Evolutionary conservation across 2,113 vertebrate species (phyloP).

Genomic region (Zapus hudsonius): DNA sequence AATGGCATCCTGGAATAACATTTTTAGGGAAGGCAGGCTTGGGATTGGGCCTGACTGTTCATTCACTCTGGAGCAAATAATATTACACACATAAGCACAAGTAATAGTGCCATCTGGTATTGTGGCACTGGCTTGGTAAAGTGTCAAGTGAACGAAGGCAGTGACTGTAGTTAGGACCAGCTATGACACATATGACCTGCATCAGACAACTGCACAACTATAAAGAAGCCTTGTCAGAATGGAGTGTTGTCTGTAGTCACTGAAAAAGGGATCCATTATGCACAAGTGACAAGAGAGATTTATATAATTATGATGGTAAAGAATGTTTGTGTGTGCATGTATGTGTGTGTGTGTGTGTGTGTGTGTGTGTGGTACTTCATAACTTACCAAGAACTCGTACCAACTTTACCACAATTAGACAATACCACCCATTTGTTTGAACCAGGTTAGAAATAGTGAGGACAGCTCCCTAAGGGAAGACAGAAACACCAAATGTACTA

Average conservation of each 20-base stretch:
- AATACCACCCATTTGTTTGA: too few relatives aligned
- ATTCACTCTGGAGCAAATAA: slow-evolving; percentile 4
- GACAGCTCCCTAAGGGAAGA: background rate
- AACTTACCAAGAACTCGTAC: too few relatives aligned
- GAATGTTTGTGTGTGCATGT: too few relatives aligned
- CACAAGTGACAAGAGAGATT: background rate
- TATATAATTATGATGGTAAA: background rate
- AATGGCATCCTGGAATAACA: slow-evolving; percentile 34
- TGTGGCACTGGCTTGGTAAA: slow-evolving; percentile 34
- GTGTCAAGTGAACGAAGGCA: slow-evolving; percentile 22
- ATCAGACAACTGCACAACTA: background rate
- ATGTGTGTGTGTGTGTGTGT: too few relatives aligned
- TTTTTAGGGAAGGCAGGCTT: background rate
- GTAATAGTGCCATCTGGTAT: background rate
- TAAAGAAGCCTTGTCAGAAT: background rate
- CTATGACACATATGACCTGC: background rate
- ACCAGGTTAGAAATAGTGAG: background rate
- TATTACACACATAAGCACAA: background rate
- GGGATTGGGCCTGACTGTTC: background rate
- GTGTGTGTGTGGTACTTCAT: too few relatives aligned
- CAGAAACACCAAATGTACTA: background rate
- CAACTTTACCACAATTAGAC: too few relatives aligned
- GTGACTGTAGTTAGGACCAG: background rate
- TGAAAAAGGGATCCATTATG: background rate
- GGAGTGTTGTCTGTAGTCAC: background rate